Conservation (phyloP, 1,140 invertebrate species). For the Globodera ellingtonae region DNA sequence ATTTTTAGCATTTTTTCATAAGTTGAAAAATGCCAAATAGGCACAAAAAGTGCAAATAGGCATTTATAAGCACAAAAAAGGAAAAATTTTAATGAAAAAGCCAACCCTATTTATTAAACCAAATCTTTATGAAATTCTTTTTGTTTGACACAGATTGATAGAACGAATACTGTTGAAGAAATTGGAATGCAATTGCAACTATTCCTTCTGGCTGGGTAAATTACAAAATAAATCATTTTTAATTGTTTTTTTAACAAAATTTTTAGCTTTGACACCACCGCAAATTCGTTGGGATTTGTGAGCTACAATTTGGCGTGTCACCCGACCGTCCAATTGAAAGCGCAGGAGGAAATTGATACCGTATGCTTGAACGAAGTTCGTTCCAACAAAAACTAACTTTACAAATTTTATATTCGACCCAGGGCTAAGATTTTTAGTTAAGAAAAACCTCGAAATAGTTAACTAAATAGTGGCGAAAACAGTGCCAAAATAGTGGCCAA, state of each 20-base stretch:
- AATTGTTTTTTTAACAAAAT: conserved; percentile 7
- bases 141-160: not conserved
- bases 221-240: not conserved
- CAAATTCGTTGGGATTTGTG: conserved; percentile 73
- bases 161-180: conserved; percentile 32
- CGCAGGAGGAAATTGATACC: conserved; percentile 68
- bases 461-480: no score
- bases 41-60: not conserved
- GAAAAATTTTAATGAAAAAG: no score
- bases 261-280: conserved; percentile 75
- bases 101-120: no score
- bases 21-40: no score
- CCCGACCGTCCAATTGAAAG: conserved; percentile 71
- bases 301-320: conserved; percentile 74
- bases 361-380: conserved; percentile 27
- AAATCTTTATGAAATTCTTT: no score
- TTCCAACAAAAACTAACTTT: conserved; percentile 33
- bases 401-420: no score
- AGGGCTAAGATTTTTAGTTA: no score
- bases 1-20: no score
- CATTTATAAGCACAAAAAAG: not conserved
- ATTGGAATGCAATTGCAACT: not conserved
- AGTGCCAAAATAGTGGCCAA: no score
- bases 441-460: no score
- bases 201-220: conserved; percentile 61